Percentiles rank a stretch among this genome's conserved stretches.
phyloP scores from a whole-genome alignment of 1,140 invertebrate genomes.

The Teleogryllus occipitalis region DNA sequence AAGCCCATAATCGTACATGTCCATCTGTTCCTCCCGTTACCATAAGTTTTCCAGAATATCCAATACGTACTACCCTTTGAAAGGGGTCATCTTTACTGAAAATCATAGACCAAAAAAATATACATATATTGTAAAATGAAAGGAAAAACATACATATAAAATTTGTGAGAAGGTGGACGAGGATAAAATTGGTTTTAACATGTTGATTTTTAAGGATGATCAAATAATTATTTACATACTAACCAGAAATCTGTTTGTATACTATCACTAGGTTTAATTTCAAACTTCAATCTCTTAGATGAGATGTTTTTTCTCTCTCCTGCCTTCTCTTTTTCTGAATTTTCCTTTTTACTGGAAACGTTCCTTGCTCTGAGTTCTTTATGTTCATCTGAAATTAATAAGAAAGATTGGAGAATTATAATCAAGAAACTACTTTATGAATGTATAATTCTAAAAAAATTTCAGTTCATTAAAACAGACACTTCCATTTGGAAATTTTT shows the following conservation, averaged over 20 bases:
- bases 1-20: slow-evolving; percentile 77
- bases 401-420: not conserved
- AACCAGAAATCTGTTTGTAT: slow-evolving; percentile 73
- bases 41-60: slow-evolving; percentile 64
- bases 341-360: slow-evolving; percentile 19
- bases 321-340: slow-evolving; percentile 14
- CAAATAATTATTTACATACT: slow-evolving; percentile 23
- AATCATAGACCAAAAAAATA: slow-evolving; percentile 22
- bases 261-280: slow-evolving; percentile 62
- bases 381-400: not conserved
- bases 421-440: not conserved
- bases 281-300: slow-evolving; percentile 56
- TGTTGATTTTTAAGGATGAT: not conserved
- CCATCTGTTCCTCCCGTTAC: slow-evolving; percentile 89
- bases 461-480: not conserved
- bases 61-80: slow-evolving; percentile 79
- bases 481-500: not conserved
- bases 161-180: not conserved
- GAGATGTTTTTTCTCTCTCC: slow-evolving; percentile 30
- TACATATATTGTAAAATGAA: slow-evolving; percentile 11
- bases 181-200: too few species aligned
- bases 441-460: not conserved
- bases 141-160: slow-evolving; percentile 6
- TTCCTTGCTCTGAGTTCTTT: slow-evolving; percentile 1
- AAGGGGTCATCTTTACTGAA: slow-evolving; percentile 59